Evolutionary conservation across 2,113 vertebrate genomes (phyloP).

Genomic region (Hyaena hyaena): DNA sequence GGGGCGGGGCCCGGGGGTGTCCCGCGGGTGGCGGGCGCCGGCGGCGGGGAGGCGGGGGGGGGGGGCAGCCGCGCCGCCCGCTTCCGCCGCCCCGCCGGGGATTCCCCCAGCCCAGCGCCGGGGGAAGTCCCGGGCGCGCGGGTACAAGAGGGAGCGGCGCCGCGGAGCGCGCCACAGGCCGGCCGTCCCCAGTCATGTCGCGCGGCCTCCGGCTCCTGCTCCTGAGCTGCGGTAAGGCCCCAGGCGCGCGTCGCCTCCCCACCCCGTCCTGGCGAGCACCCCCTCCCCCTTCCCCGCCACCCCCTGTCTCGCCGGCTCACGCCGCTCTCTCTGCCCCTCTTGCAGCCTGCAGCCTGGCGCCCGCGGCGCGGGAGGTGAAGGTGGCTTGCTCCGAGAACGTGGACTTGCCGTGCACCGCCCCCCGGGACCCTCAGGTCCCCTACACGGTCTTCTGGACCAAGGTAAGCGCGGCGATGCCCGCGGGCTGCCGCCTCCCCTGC

Average conservation of each 20-base stretch:
- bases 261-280: too few relatives aligned
- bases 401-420: conserved; percentile 82
- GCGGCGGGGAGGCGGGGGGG: too few relatives aligned
- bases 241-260: not conserved
- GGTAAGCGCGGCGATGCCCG: conserved; percentile 74
- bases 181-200: conserved; percentile 52
- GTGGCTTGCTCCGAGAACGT: conserved; percentile 82
- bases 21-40: not conserved
- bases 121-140: conserved; percentile 63
- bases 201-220: conserved; percentile 66
- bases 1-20: not conserved
- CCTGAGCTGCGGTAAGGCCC: conserved; percentile 83
- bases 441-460: conserved; percentile 82
- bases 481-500: accelerated
- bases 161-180: not conserved
- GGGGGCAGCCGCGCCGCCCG: not conserved
- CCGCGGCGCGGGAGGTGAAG: conserved; percentile 70
- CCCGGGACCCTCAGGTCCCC: conserved; percentile 63
- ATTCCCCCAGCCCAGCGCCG: conserved; percentile 38
- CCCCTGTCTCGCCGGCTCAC: not conserved
- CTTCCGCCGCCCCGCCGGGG: conserved; percentile 47
- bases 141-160: conserved; percentile 45
- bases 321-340: conserved; percentile 54
- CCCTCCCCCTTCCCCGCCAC: not conserved
- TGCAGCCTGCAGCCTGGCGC: conserved; percentile 81